Evolutionary conservation across 2,888 invertebrate species (phyloP).

Genomic region (Crematogaster levior): DNA sequence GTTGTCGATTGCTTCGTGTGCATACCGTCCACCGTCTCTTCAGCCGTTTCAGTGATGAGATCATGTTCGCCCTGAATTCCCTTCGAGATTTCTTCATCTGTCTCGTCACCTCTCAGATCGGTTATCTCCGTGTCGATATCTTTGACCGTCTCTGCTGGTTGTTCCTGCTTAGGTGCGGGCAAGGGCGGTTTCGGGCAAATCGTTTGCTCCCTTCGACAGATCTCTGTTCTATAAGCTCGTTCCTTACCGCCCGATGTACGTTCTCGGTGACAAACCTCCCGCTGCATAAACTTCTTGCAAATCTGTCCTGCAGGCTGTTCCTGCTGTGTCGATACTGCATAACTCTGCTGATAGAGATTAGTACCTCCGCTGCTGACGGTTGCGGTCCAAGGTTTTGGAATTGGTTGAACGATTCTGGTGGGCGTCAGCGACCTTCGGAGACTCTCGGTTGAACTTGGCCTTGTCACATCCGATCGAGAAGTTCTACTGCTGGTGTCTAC

Average conservation of each 20-base stretch:
- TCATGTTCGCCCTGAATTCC: constrained; percentile 79
- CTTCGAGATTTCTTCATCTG: background rate
- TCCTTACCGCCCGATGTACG: constrained; percentile 62
- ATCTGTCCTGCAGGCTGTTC: constrained; percentile 67
- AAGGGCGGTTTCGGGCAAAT: constrained; percentile 70
- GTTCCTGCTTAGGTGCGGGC: constrained; percentile 54
- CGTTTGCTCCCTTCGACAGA: constrained; percentile 67
- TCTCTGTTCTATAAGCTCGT: constrained; percentile 72
- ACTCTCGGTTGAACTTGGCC: constrained; percentile 81
- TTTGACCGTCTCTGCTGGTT: constrained; percentile 57
- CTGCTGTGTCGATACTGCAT: constrained; percentile 58
- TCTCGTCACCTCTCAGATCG: constrained; percentile 54
- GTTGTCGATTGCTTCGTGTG: constrained; percentile 83
- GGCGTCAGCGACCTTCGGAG: constrained; percentile 82
- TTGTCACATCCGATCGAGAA: constrained; percentile 71
- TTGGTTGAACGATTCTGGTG: constrained; percentile 83
- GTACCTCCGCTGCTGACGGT: constrained; percentile 80
- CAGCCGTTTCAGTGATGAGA: constrained; percentile 81
- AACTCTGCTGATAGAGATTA: constrained; percentile 79
- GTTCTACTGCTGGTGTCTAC: constrained; percentile 70
- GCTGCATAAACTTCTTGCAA: constrained; percentile 66
- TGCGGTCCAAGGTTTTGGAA: constrained; percentile 83
- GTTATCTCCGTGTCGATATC: constrained; percentile 63
- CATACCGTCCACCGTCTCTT: constrained; percentile 83
- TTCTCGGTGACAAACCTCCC: constrained; percentile 74